These are phyloP conservation scores for Tenualosa thibaudeaui DNA, from an alignment of 2,797 vertebrate species.

Conservation along the genomic window DNA sequence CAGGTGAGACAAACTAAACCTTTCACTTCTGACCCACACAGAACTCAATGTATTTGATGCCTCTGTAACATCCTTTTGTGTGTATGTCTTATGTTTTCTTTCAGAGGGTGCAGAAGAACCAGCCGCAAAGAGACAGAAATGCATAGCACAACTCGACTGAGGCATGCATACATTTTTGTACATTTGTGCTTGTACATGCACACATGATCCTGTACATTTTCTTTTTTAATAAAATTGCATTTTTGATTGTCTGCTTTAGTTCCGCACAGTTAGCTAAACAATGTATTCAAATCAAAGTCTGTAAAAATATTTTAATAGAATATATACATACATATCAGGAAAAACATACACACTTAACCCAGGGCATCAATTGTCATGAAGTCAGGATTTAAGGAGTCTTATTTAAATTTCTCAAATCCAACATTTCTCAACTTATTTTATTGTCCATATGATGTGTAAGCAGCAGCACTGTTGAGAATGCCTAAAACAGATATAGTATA, in stretches of 20 bases:
- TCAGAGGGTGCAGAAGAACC: constrained; percentile 77
- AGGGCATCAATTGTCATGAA: not conserved
- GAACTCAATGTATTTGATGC: not conserved
- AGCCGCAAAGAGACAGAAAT: constrained; percentile 80
- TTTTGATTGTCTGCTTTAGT: not conserved
- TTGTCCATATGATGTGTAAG: not conserved
- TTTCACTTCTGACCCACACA: not conserved
- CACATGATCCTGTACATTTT: constrained; percentile 13
- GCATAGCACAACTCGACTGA: constrained; percentile 57
- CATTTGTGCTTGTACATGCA: too few relatives aligned
- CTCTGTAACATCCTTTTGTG: not conserved
- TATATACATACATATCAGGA: constrained; percentile 1
- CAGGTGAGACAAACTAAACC: not conserved
- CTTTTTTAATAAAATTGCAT: constrained; percentile 44
- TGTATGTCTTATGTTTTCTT: constrained; percentile 36
- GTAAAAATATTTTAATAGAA: constrained; percentile 26
- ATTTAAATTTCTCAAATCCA: not conserved
- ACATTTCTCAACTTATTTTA: not conserved
- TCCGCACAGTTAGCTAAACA: not conserved
- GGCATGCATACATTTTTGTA: not conserved
- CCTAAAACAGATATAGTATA: not conserved
- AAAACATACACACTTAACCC: constrained; percentile 45
- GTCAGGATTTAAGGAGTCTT: not conserved
- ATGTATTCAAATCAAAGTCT: not conserved
- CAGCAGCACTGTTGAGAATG: not conserved